Conservation (phyloP, 2,888 invertebrate genomes). For the Tolmerus cingulatus region DNA sequence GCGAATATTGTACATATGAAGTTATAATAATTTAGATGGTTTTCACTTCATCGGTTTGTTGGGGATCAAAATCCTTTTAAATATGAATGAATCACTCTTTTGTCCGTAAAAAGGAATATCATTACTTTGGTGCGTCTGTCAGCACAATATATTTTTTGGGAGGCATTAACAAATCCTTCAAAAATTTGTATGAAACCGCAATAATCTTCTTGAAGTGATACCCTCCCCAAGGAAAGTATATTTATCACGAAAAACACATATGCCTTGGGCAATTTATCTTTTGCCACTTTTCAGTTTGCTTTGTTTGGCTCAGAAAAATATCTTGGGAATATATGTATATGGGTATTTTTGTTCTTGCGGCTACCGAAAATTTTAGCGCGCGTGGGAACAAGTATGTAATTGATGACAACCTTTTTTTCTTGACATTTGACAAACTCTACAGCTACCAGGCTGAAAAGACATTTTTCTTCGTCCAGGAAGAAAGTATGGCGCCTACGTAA, state of each 20-base stretch:
- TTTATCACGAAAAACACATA: slow-evolving; percentile 13
- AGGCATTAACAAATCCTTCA: not conserved
- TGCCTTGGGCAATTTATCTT: slow-evolving; percentile 21
- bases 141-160: not conserved
- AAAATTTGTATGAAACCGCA: not conserved
- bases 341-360: not conserved
- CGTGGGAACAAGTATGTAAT: not conserved
- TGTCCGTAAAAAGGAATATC: not conserved
- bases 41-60: not conserved
- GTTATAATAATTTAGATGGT: not conserved
- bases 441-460: slow-evolving; percentile 2
- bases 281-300: not conserved
- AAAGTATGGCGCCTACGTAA: too few relatives aligned
- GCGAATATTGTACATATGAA: not conserved
- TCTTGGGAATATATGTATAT: not conserved
- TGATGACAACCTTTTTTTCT: slow-evolving; percentile 10
- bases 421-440: not conserved
- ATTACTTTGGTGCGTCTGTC: not conserved
- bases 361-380: not conserved
- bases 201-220: not conserved
- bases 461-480: not conserved
- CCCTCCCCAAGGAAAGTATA: not conserved
- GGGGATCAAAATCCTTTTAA: not conserved
- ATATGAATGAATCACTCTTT: not conserved
- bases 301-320: not conserved